phyloP scores from a whole-genome alignment of 2,888 invertebrate species.

The Odontocolon sp. region DNA sequence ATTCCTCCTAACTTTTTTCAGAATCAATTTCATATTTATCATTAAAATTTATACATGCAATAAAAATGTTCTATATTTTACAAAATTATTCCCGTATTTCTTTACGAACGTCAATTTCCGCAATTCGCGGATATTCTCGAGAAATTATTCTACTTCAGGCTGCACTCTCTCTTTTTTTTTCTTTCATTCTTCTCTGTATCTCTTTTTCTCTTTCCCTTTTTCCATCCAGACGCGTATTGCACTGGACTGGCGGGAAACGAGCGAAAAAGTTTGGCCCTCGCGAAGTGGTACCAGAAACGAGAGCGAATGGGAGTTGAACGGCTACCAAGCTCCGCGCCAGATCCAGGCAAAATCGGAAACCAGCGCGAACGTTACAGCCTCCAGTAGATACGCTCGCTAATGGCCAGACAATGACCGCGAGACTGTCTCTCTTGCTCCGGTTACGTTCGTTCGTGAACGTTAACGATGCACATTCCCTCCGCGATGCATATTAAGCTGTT shows the following conservation, averaged over 20 bases:
- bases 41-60: too few relatives aligned
- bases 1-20: too few relatives aligned
- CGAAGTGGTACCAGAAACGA: constrained; percentile 16
- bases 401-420: constrained; percentile 70
- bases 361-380: neutral
- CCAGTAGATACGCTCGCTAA: constrained; percentile 65
- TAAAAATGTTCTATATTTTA: too few relatives aligned
- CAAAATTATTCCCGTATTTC: too few relatives aligned
- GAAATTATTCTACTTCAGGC: neutral
- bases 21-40: too few relatives aligned
- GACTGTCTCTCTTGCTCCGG: constrained; percentile 11
- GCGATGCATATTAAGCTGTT: constrained; percentile 31
- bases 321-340: constrained; percentile 16
- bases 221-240: constrained; percentile 17
- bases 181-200: neutral
- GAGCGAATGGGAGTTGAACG: neutral
- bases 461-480: constrained; percentile 43
- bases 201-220: neutral
- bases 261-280: constrained; percentile 23
- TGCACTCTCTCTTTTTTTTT: neutral
- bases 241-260: constrained; percentile 15
- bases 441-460: constrained; percentile 40
- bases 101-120: too few relatives aligned
- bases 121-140: neutral
- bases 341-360: constrained; percentile 27